Conservation (phyloP, 1,140 invertebrate species). For the Helicoverpa armigera region DNA sequence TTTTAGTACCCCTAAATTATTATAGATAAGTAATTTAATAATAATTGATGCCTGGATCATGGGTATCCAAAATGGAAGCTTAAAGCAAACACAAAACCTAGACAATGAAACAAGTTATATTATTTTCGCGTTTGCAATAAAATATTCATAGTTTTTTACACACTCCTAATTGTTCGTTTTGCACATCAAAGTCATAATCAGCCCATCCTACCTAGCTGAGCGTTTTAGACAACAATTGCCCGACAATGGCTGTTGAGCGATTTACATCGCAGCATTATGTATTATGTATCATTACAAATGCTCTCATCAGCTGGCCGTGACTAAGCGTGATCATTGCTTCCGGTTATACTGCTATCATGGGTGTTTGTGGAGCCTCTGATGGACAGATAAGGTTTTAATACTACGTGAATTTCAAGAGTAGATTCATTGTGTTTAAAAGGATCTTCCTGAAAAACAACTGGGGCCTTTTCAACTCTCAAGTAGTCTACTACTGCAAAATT, state of each 20-base stretch:
- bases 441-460: no score
- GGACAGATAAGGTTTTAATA: background rate
- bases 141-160: background rate
- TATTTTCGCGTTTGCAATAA: background rate
- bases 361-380: background rate
- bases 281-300: slow-evolving; percentile 23
- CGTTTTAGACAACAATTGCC: slow-evolving; percentile 6
- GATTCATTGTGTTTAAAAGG: no score
- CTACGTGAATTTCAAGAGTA: no score
- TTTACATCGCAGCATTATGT: slow-evolving; percentile 7
- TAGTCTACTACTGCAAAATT: no score
- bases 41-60: no score
- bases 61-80: no score
- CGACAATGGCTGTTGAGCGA: background rate
- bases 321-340: slow-evolving; percentile 12
- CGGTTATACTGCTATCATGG: background rate
- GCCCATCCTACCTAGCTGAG: background rate
- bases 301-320: slow-evolving; percentile 11
- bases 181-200: background rate
- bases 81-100: no score
- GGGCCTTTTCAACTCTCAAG: no score
- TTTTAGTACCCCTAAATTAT: no score
- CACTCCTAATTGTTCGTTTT: background rate
- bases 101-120: no score
- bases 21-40: no score